phyloP scores from a whole-genome alignment of 2,113 vertebrate species.

The Heteronetta atricapilla region DNA sequence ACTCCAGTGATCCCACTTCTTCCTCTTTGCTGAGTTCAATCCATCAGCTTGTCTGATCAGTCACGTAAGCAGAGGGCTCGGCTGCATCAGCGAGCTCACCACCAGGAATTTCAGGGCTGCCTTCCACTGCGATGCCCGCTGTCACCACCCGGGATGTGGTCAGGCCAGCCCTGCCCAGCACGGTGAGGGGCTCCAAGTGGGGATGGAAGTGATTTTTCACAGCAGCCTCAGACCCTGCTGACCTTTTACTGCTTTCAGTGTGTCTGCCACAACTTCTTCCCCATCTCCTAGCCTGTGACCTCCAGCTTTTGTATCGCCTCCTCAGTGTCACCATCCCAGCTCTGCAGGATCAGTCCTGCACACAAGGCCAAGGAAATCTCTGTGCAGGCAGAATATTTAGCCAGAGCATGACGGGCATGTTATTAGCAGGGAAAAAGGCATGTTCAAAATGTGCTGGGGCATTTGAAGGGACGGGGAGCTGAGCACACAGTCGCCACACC shows the following conservation, averaged over 20 bases:
- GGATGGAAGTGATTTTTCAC: not conserved
- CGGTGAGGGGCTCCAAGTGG: not conserved
- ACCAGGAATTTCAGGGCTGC: not conserved
- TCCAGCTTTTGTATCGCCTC: not conserved
- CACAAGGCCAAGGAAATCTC: not conserved
- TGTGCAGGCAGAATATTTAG: not conserved
- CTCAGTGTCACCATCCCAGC: not conserved
- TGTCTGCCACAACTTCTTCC: not conserved
- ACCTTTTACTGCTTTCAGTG: not conserved
- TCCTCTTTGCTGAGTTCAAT: not conserved
- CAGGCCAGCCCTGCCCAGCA: not conserved
- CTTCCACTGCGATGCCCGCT: not conserved
- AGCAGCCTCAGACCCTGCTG: not conserved
- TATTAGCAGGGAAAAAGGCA: not conserved
- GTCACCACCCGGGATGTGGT: not conserved
- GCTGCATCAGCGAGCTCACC: not conserved
- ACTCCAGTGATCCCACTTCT: not conserved
- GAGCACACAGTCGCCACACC: not conserved
- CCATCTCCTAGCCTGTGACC: not conserved
- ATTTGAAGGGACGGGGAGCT: not conserved
- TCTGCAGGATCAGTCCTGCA: not conserved
- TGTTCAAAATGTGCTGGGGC: not conserved
- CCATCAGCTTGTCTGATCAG: not conserved
- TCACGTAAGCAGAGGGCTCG: not conserved
- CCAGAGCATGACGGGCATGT: not conserved